Base-by-base conservation (phyloP, 35 echinoderm and acorn worm species). In the Nesometra sesokonis region DNA sequence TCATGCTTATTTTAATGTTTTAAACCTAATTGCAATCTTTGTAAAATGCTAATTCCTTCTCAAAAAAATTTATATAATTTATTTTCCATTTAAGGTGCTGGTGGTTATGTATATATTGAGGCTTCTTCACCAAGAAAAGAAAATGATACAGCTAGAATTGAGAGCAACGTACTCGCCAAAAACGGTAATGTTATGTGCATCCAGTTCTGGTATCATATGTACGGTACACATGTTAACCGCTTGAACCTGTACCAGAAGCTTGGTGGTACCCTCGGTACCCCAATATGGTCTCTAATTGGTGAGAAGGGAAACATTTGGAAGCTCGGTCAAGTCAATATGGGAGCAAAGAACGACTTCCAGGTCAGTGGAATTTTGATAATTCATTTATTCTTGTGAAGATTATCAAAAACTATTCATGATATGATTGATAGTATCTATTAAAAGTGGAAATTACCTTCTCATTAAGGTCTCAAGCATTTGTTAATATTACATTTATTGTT, bases 51-150 rank as follows among this genome's bases (percentile, higher is more conserved):
- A n/a, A n/a, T n/a, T n/a, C n/a, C n/a, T n/a, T n/a, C n/a, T n/a
- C n/a, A n/a, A n/a, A n/a, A n/a, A n/a, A n/a, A n/a, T n/a, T 43
- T 15, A 43, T 43, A 43, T 43, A 7, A 43, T 43, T 4, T 43
- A 80, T 57, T 79, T 27, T 32, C 17, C 27, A 0, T 34, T 80
- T 35, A 27, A 84, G 37, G 32, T 32, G 36, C 38, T 30, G 82
- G 88, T 31, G 34, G 77, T 31, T 93, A 93, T 47, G 86, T 93
- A 23, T 93, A 89, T 87, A 89, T 88, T 11, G 91, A 93, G 34
- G 77, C 90, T 13, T 88, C 87, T 8, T 85, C 40, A 35, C 81
- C 81, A n/a, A 83, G 81, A 37, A 32, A 32, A 11, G 38, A n/a
- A 46, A 79, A 33, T 13, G 87, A 85, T 46, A 35, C 34, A 3